A percentile compares a stretch with the other conserved stretches of the same genome.
phyloP scores from a whole-genome alignment of 1,140 invertebrate genomes.

The Lysiphlebus fabarum region DNA sequence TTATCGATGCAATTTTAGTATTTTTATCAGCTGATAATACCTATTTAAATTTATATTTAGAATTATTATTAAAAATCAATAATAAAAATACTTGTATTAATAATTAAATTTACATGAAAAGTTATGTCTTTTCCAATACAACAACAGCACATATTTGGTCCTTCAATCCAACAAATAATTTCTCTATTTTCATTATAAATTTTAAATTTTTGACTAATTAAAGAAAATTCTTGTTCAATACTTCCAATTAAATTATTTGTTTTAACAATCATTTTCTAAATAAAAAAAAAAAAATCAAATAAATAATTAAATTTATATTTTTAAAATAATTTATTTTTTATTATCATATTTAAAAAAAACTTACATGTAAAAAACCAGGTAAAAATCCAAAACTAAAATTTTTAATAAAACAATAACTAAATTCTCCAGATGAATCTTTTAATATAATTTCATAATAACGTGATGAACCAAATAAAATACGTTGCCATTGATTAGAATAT shows the following conservation, averaged over 20 bases:
- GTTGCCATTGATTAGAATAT: constrained; percentile 13
- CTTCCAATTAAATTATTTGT: constrained; percentile 35
- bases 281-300: background rate
- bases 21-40: constrained; percentile 36
- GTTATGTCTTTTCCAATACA: constrained; percentile 38
- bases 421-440: constrained; percentile 36
- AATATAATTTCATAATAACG: constrained; percentile 33
- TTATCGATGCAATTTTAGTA: constrained; percentile 39
- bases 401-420: constrained; percentile 36
- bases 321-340: background rate
- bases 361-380: constrained; percentile 33
- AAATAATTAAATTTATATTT: background rate
- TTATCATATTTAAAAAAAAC: background rate
- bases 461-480: constrained; percentile 27
- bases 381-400: constrained; percentile 31
- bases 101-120: constrained; percentile 34
- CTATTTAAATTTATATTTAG: constrained; percentile 23
- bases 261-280: constrained; percentile 36
- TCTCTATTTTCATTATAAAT: constrained; percentile 32
- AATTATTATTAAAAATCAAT: background rate
- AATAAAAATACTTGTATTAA: background rate
- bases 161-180: constrained; percentile 35
- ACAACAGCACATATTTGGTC: constrained; percentile 37
- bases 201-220: constrained; percentile 37
- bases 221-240: constrained; percentile 39